Evolutionary conservation across 2,797 vertebrate genomes (phyloP).

Genomic region (Syngnathus rostellatus): DNA sequence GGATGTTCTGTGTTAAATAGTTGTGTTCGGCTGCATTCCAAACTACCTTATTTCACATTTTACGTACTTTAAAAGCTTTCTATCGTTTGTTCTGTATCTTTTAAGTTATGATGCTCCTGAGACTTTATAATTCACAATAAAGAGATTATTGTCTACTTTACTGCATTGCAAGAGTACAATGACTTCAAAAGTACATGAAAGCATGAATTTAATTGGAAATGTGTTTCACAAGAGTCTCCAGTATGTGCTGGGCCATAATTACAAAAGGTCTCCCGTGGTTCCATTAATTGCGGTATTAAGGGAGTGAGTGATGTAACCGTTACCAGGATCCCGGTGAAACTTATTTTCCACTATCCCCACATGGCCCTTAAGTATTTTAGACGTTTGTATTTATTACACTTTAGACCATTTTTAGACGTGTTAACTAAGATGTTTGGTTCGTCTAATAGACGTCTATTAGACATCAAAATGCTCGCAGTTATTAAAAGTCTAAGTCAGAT

Average conservation of each 20-base stretch:
- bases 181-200: not conserved
- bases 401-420: too few relatives aligned
- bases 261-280: conserved; percentile 55
- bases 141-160: conserved; percentile 44
- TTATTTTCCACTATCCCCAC: conserved; percentile 50
- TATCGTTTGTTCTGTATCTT: conserved; percentile 36
- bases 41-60: not conserved
- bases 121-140: conserved; percentile 64
- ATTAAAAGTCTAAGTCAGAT: not conserved
- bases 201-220: not conserved
- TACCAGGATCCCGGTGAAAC: conserved; percentile 60
- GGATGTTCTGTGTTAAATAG: conserved; percentile 3
- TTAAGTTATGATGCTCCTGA: conserved; percentile 40
- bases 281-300: conserved; percentile 52
- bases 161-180: not conserved
- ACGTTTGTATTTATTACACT: too few relatives aligned
- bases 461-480: too few relatives aligned
- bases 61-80: conserved; percentile 32
- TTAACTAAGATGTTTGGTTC: too few relatives aligned
- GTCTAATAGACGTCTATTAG: too few relatives aligned
- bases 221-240: not conserved
- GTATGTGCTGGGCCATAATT: conserved; percentile 34
- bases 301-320: conserved; percentile 68
- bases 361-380: not conserved
- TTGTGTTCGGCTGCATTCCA: conserved; percentile 3